Evolutionary conservation across 2,113 vertebrate genomes (phyloP).

Genomic region (Pelodiscus sinensis): DNA sequence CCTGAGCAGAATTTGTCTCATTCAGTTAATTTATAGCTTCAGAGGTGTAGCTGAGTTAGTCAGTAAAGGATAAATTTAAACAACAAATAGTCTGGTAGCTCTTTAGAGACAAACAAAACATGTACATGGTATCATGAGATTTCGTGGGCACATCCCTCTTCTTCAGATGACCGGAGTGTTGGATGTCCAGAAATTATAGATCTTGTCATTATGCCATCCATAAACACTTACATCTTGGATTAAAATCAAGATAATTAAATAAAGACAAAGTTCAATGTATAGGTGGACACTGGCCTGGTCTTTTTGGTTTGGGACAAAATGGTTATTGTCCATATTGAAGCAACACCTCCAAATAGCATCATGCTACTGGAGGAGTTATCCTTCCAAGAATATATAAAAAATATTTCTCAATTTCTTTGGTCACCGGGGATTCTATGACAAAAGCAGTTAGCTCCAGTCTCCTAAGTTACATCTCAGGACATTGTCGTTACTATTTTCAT

Average conservation of each 20-base stretch:
- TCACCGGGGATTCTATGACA: background rate
- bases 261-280: background rate
- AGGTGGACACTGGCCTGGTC: background rate
- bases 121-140: no score
- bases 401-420: background rate
- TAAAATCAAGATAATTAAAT: background rate
- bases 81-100: no score
- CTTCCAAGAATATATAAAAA: background rate
- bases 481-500: slow-evolving; percentile 19
- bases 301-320: background rate
- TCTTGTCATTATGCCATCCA: background rate
- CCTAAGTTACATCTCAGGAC: slow-evolving; percentile 24
- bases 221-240: background rate
- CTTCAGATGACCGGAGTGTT: no score
- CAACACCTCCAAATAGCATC: background rate
- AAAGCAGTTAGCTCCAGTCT: background rate
- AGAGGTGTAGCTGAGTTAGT: no score
- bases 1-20: background rate
- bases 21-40: background rate
- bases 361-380: background rate
- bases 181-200: background rate
- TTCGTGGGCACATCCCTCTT: no score
- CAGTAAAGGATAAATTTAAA: no score
- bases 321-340: background rate
- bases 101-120: background rate